Evolutionary conservation across 2,888 invertebrate genomes (phyloP).

Genomic region (Tyria jacobaeae): DNA sequence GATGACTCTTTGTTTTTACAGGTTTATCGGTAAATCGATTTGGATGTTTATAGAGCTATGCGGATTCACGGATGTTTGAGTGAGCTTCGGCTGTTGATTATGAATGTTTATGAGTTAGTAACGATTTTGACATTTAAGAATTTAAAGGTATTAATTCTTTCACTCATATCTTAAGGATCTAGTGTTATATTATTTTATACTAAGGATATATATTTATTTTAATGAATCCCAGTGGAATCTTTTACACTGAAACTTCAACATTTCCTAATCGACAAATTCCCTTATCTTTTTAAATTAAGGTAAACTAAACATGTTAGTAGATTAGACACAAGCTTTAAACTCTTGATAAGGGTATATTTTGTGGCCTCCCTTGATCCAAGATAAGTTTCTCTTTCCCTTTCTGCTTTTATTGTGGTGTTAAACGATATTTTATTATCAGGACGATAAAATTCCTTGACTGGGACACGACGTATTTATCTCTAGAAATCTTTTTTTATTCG

Average conservation of each 20-base stretch:
- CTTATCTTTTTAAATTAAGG: conserved; percentile 22
- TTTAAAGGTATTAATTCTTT: neutral
- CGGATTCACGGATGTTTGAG: conserved; percentile 56
- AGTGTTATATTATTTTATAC: neutral
- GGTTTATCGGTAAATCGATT: conserved; percentile 71
- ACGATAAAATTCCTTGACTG: conserved; percentile 71
- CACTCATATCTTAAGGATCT: neutral
- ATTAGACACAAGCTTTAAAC: conserved; percentile 43
- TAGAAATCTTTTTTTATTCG: conserved; percentile 76
- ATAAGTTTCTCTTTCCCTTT: conserved; percentile 60
- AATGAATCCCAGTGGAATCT: neutral
- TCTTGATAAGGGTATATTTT: conserved; percentile 56
- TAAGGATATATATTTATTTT: neutral
- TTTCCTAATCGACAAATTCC: conserved; percentile 15
- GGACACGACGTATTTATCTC: conserved; percentile 70
- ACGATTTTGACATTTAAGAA: neutral
- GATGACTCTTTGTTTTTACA: conserved; percentile 81
- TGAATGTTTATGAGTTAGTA: conserved; percentile 32
- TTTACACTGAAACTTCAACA: conserved; percentile 12
- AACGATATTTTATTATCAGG: conserved; percentile 79
- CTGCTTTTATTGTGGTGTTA: conserved; percentile 73
- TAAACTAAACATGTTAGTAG: conserved; percentile 43
- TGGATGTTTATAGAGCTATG: conserved; percentile 60
- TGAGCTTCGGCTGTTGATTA: conserved; percentile 43
- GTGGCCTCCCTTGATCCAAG: conserved; percentile 62